Evolutionary conservation across 2,113 vertebrate species (phyloP).

Genomic region (Phalacrocorax brasilianus): DNA sequence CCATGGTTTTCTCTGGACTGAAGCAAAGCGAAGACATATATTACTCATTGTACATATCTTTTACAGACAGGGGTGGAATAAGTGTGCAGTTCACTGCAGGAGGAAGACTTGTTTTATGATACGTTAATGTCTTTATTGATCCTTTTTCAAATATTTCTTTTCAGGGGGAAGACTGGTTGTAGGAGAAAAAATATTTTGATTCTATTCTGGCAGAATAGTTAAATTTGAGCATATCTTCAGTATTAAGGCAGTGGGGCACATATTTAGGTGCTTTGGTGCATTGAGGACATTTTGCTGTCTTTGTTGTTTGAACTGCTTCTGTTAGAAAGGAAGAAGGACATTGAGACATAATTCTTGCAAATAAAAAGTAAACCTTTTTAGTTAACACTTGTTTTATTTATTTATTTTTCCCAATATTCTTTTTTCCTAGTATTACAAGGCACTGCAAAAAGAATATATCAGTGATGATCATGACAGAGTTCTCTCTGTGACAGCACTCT

Average conservation of each 20-base stretch:
- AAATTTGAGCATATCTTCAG: neutral
- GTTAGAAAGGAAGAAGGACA: neutral
- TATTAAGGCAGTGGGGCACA: neutral
- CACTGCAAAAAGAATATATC: constrained; percentile 93
- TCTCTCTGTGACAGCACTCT: constrained; percentile 91
- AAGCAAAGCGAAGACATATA: neutral
- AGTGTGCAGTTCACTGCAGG: neutral
- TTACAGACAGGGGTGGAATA: neutral
- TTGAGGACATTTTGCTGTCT: neutral
- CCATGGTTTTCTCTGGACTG: neutral
- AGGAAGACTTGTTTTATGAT: neutral
- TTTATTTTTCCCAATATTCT: neutral
- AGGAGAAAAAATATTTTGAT: neutral
- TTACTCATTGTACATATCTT: neutral
- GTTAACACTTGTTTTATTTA: neutral
- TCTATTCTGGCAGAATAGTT: neutral
- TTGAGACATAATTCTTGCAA: neutral
- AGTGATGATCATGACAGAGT: constrained; percentile 93
- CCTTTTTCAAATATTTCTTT: neutral
- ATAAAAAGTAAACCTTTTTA: neutral
- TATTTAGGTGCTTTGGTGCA: neutral
- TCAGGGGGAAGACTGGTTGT: neutral
- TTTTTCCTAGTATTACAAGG: constrained; percentile 86
- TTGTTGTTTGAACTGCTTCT: neutral
- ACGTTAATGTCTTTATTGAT: neutral